A percentile compares a stretch with the other conserved stretches of the same genome.
Evolutionary conservation across 2,888 invertebrate species (phyloP).

Genomic region (Stratiomys singularior): DNA sequence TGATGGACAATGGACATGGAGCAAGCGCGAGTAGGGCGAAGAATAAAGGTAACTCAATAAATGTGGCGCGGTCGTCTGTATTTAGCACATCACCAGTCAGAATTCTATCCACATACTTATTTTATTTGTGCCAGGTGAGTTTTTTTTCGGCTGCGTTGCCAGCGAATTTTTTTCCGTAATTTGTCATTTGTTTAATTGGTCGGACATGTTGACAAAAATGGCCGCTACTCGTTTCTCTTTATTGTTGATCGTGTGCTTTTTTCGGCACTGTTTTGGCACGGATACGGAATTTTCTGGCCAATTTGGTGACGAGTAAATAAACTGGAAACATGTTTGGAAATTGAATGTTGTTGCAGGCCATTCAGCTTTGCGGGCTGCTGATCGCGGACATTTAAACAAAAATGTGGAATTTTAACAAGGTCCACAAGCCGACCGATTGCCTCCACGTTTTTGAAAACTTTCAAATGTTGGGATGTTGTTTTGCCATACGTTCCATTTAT

Average conservation of each 20-base stretch:
- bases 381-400: constrained; percentile 34
- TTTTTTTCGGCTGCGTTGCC: neutral
- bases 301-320: constrained; percentile 36
- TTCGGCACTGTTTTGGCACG: constrained; percentile 42
- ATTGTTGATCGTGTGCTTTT: neutral
- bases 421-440: constrained; percentile 58
- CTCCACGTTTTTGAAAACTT: neutral
- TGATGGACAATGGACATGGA: constrained; percentile 11
- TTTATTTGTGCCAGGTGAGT: constrained; percentile 11
- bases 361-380: constrained; percentile 2
- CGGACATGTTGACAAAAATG: constrained; percentile 47
- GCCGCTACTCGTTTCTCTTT: constrained; percentile 43
- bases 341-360: constrained; percentile 2
- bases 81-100: constrained; percentile 40
- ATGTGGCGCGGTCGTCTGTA: constrained; percentile 29
- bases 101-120: constrained; percentile 34
- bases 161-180: constrained; percentile 47
- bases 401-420: constrained; percentile 60
- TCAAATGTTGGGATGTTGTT: constrained; percentile 11
- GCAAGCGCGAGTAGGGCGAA: neutral
- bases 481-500: neutral
- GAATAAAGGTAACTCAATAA: constrained; percentile 12
- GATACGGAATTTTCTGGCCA: constrained; percentile 33
- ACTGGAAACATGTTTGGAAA: constrained; percentile 34
- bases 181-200: constrained; percentile 51